phyloP scores from a whole-genome alignment of 2,888 invertebrate species.

The Caenorhabditis drosophilae region DNA sequence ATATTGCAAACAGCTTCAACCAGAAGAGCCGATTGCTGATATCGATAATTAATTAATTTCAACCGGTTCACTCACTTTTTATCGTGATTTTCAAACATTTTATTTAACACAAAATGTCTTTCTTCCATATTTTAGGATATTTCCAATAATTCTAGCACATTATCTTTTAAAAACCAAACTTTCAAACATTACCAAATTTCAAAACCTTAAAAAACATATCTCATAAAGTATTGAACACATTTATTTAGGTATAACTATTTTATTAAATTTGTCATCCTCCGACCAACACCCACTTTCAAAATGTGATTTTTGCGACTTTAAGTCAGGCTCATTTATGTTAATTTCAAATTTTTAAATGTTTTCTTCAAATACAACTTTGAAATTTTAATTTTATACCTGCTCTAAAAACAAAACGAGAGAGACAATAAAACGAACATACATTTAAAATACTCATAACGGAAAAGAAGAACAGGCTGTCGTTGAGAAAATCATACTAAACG shows the following conservation, averaged over 20 bases:
- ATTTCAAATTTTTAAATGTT: constrained; percentile 20
- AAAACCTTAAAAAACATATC: constrained; percentile 26
- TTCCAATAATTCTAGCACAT: constrained; percentile 1
- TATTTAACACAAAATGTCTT: constrained; percentile 1
- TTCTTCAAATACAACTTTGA: constrained; percentile 16
- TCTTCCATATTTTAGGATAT: constrained; percentile 6
- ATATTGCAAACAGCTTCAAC: constrained; percentile 63
- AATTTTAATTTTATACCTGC: constrained; percentile 16
- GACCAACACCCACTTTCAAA: constrained; percentile 31
- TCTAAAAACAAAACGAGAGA: constrained; percentile 24
- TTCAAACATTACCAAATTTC: constrained; percentile 8
- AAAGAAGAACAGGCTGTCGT: constrained; percentile 12
- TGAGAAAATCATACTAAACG: constrained; percentile 6
- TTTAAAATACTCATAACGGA: constrained; percentile 19
- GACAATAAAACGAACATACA: constrained; percentile 22
- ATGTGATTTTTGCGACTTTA: constrained; percentile 33
- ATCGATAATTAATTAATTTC: constrained; percentile 37
- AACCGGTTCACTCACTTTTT: constrained; percentile 22
- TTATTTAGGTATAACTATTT: neutral
- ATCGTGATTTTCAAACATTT: constrained; percentile 7
- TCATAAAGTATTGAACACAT: constrained; percentile 9
- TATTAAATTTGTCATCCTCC: constrained; percentile 10
- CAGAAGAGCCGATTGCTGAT: constrained; percentile 48
- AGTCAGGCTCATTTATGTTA: constrained; percentile 40
- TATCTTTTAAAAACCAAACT: neutral